Percentiles rank a stretch among this genome's conserved stretches.
phyloP scores from a whole-genome alignment of 2,888 invertebrate genomes.

The Creontiades dilutus region DNA sequence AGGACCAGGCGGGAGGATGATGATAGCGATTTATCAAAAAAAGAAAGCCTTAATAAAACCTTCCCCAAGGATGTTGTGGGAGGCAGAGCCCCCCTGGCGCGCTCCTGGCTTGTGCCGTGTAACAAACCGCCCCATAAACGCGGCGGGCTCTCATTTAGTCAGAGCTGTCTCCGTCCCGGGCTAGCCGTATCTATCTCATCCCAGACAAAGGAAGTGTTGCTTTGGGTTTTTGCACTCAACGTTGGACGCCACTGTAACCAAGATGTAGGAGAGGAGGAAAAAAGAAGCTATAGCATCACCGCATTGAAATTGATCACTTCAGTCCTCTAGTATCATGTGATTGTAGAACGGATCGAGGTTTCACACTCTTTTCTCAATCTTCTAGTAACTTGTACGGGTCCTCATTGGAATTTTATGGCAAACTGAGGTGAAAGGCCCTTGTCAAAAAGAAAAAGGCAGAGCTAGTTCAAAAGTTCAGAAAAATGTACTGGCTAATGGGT shows the following conservation, averaged over 20 bases:
- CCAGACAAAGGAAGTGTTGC: slow-evolving; percentile 2
- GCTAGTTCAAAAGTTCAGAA: too few relatives aligned
- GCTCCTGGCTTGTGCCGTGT: slow-evolving; percentile 19
- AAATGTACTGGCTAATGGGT: too few relatives aligned
- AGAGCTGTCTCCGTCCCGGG: slow-evolving; percentile 26
- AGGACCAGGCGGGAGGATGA: slow-evolving; percentile 49
- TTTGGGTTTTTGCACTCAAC: neutral
- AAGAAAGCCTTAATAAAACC: slow-evolving; percentile 63
- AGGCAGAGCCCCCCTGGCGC: slow-evolving; percentile 39
- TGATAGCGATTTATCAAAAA: slow-evolving; percentile 65
- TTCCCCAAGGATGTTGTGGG: neutral
- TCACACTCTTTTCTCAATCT: too few relatives aligned
- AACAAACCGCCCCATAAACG: slow-evolving; percentile 49
- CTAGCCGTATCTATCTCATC: neutral
- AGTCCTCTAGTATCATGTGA: too few relatives aligned
- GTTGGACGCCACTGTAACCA: neutral
- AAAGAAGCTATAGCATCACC: neutral
- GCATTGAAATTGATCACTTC: too few relatives aligned
- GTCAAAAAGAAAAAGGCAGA: too few relatives aligned
- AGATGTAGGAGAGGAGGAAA: neutral
- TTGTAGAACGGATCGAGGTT: too few relatives aligned
- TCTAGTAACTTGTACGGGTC: too few relatives aligned
- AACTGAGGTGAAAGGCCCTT: too few relatives aligned
- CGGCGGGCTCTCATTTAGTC: slow-evolving; percentile 48
- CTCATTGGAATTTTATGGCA: too few relatives aligned